Base-by-base conservation (phyloP, 2,113 vertebrate species). In the mouse (Mus musculus) region DNA sequence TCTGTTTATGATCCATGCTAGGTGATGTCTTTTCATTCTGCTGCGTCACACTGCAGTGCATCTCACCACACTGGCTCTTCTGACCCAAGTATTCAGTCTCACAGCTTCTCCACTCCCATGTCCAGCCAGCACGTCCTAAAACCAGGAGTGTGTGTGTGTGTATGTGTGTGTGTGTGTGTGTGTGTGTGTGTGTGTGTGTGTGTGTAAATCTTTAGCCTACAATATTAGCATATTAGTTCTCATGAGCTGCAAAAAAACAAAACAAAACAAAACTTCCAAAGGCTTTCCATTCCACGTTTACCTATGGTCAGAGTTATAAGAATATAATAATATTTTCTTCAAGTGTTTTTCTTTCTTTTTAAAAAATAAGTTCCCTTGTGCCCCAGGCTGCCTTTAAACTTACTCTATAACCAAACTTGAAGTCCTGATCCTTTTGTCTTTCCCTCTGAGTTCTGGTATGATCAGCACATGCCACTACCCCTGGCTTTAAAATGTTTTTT, bases 261-360 rank as follows among this genome's bases (percentile, higher is more conserved):
- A 42, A 42, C 42, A 42, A 42, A 42, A 42, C 42, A 75, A 93
- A 46, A 75, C 75, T 95, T 69, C 56, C 89, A 87, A 94, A 91
- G 24, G 84, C 82, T 88, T 33, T 92, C 46, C 82, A 24, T 19
- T 75, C 42, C 8, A 84, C 6, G 8, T 63, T 69, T 46, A 49
- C 85, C 76, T 42, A 42, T 42, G 33, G 49, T 87, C n/a, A 86
- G 54, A 61, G 30, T 88, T 87, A 94, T 61, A 89, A 91, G 84
- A 80, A 94, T 86, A 80, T 81, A 90, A 90, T 75, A 39, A 59
- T 88, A 42, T 90, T 85, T 93, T 91, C 76, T 52, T 71, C 42
- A 56, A 61, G 10, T 73, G 54, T 30, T 39, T 61, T 82, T 16
- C n/a, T 59, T 81, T 56, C 11, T 81, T 28, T 49, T 77, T 12